Base-by-base conservation (phyloP, 1,140 invertebrate genomes). In the Drosophila saltans region DNA sequence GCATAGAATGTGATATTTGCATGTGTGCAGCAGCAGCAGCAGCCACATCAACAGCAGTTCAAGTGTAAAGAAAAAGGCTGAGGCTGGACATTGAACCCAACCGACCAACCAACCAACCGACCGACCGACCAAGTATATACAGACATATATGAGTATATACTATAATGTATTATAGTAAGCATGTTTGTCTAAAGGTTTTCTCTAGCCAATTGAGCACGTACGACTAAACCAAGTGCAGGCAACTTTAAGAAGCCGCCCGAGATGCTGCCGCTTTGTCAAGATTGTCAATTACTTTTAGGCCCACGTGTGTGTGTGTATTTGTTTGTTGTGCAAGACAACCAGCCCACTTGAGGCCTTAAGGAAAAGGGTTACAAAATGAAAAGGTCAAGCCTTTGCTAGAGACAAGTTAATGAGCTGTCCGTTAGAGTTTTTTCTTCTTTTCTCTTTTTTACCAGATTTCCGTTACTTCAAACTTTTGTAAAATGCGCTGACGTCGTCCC, bases 401-500 rank as follows among this genome's bases (percentile, higher is more conserved):
- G 74, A 66, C 68, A 57, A 71, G 57, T 40, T 52, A 52, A 52
- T 52, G 45, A 52, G 45, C 45, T 52, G 45, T 52, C 45, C 21
- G 8, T 80, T 70, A 70, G 8, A 3, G 40, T 26, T 10, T 36
- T 36, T 36, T 36, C 33, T 36, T 36, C 33, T 7, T 36, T 36
- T 36, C 6, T 36, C 4, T 36, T 36, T 36, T 57, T 56, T 91
- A 92, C 91, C 91, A 92, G 45, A 92, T 92, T 66, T 92, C 91
- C 5, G 91, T 92, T 45, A 91, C 91, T 62, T 92, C 91, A 63
- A 92, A 92, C 78, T 92, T 92, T 65, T 92, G 90, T 55, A 92
- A 57, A 21, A 92, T 83, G 36, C 90, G 81, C 63, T 86, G 84
- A 28, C 91, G 75, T 11, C 86, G 65, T 36, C 71, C 70, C n/a